Base-by-base conservation (phyloP, 2,797 vertebrate species). In the Dermochelys coriacea region DNA sequence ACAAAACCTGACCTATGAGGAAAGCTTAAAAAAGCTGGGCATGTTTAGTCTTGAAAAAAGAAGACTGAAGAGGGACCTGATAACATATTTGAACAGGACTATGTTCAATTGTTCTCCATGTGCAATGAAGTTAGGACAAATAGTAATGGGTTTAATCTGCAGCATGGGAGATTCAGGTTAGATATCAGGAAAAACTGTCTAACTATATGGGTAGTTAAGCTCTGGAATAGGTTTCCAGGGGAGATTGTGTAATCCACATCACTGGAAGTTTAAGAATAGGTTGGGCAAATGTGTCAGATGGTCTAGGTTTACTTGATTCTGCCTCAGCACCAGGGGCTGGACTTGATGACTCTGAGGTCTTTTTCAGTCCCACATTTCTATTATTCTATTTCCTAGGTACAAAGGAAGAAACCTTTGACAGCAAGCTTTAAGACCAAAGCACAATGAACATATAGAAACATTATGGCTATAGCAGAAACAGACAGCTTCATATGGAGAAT, bases 371-470 rank as follows among this genome's bases (percentile, higher is more conserved):
- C 21, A 41, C 21, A 23, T 41, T 23, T 77, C 45, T 4, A 0
- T 61, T 12, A 90, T 59, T 41, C 37, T 21, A 12, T 71, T 71
- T 87, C 94, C 74, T 52, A 79, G 0, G 2, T 8, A 19, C 3
- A 1, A 8, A 57, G 71, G 81, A 81, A 90, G 57, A 75, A 61
- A 41, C 6, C 23, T n/a, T 80, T 78, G 64, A 64, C 74, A 52
- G 87, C 55, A 86, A 86, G 68, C 86, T 95, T 77, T 61, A 68
- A 88, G 45, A 78, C 88, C 51, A 50, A 52, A 87, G 77, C 82
- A 78, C 64, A 92, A 6, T 82, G 75, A 89, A 93, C 84, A 87
- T 75, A 93, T 80, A 89, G 82, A 85, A 77, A 77, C 84, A 82
- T 80, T 68, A 27, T 10, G 29, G 77, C 81, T 86, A 31, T 59